Conservation (phyloP, 2,797 vertebrate genomes). For the Bucorvus abyssinicus region DNA sequence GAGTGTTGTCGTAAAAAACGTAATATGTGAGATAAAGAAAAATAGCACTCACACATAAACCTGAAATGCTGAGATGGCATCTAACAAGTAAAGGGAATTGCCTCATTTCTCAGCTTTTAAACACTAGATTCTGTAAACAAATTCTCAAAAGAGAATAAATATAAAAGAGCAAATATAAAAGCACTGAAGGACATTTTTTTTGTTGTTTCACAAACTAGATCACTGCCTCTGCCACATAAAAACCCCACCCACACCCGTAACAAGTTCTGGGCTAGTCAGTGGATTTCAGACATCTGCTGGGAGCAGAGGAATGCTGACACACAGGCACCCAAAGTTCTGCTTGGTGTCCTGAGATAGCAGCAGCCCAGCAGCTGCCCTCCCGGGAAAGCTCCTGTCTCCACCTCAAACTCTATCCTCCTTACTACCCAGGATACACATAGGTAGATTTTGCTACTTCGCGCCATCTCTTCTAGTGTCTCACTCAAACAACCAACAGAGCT, state of each 20-base stretch:
- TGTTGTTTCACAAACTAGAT: not conserved
- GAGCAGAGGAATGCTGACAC: not conserved
- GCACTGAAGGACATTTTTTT: not conserved
- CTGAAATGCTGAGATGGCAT: not conserved
- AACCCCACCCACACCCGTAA: not conserved
- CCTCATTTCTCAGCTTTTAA: not conserved
- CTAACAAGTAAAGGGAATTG: not conserved
- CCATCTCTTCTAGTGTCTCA: not conserved
- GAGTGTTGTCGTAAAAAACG: not conserved
- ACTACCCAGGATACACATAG: not conserved
- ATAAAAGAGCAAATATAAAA: not conserved
- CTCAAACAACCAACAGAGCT: not conserved
- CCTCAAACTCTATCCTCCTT: not conserved
- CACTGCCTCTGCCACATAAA: not conserved
- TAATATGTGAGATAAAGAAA: not conserved
- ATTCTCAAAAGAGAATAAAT: not conserved
- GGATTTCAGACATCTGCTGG: not conserved
- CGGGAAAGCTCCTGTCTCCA: not conserved
- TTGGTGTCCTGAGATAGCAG: not conserved
- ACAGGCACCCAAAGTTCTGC: not conserved
- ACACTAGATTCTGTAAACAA: not conserved
- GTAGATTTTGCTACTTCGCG: not conserved
- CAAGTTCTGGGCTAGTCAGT: not conserved
- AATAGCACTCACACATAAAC: not conserved
- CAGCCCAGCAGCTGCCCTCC: not conserved